Base-by-base conservation (phyloP, 2,888 invertebrate species). In the Marasmarcha lunaedactyla region DNA sequence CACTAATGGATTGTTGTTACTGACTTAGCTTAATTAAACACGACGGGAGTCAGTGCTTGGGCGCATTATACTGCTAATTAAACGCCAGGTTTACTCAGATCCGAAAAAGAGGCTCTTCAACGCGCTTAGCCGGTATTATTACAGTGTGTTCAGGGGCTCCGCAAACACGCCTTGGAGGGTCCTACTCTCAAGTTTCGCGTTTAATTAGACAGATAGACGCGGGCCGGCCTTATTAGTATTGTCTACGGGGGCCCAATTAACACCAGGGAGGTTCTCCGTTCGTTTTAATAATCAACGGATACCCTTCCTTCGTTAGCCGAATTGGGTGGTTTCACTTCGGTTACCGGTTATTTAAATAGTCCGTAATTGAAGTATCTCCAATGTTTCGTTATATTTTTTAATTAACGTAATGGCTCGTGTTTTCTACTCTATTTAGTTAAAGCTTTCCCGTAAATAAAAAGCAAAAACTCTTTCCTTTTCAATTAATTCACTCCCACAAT, bases 161-260 rank as follows among this genome's bases (percentile, higher is more conserved):
- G 76, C 77, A 79, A 78, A 79, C 76, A 77, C 71, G 71, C 72
- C 66, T 77, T 76, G 30, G 68, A 81, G 79, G 78, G 81, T 74
- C 72, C 81, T 77, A 69, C 78, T 78, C 81, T 81, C 81, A 71
- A 81, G 83, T 81, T 83, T 79, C 79, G 77, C 79, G 74, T 83
- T 81, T 83, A 81, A 81, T 81, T 81, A 83, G 83, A 79, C 79
- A 76, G 81, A 81, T 79, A 81, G 79, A 79, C 79, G 76, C 79
- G 79, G 77, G 76, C 79, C 73, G 69, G 77, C 74, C 81, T 83
- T 83, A 83, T 83, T 83, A 83, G 81, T 81, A 83, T 83, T 83
- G 81, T 83, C 81, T 83, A 78, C 79, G 78, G 81, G 77, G 76
- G 79, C 79, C 79, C 81, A 83, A 83, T 81, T 81, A 83, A 79